phyloP scores from a whole-genome alignment of 2,797 vertebrate genomes.

The Clamator glandarius region DNA sequence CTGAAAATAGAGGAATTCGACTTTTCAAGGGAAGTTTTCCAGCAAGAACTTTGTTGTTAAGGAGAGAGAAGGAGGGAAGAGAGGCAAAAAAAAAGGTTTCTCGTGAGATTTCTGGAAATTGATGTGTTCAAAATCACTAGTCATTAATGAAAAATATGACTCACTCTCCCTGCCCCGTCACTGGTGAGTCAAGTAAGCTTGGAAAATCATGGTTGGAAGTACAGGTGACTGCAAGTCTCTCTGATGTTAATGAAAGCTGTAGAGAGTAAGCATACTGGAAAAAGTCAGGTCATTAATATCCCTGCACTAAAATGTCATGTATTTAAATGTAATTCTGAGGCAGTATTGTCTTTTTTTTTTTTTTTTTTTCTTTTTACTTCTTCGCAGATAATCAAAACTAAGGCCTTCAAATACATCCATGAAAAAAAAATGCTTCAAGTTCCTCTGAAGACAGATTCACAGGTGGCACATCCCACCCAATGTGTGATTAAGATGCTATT shows the following conservation, averaged over 20 bases:
- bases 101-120: neutral
- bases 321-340: neutral
- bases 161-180: neutral
- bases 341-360: neutral
- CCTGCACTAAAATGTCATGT: neutral
- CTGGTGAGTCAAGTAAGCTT: neutral
- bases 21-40: slow-evolving; percentile 2
- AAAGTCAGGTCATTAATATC: neutral
- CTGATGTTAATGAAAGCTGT: slow-evolving; percentile 9
- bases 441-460: neutral
- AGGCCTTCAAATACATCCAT: neutral
- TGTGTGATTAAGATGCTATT: slow-evolving; percentile 11
- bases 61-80: neutral
- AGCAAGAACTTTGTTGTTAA: neutral
- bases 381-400: neutral
- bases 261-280: neutral
- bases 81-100: neutral
- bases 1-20: neutral
- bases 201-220: neutral
- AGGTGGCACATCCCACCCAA: neutral
- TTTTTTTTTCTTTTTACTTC: neutral
- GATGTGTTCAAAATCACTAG: neutral
- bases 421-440: neutral
- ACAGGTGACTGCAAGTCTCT: neutral
- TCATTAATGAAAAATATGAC: neutral